Percentiles rank a stretch among this genome's conserved stretches.
phyloP scores from a whole-genome alignment of 2,888 invertebrate species.

The Pollenia labialis region DNA sequence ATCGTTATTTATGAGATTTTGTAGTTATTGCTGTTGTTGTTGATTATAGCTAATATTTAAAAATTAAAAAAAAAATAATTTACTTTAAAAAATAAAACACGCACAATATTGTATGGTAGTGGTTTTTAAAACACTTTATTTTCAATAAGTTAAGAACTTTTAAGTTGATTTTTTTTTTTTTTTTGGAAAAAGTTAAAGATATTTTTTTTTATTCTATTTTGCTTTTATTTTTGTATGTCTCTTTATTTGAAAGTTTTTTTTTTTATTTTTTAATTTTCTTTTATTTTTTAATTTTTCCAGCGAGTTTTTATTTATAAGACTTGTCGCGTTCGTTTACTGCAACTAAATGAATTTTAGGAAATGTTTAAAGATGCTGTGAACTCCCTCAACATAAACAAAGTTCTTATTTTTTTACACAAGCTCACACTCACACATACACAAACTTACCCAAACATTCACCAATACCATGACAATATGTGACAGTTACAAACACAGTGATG shows the following conservation, averaged over 20 bases:
- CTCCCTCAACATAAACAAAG: conserved; percentile 70
- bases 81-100: conserved; percentile 22
- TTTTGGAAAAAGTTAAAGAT: not conserved
- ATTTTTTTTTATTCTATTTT: not conserved
- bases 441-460: not conserved
- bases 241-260: not conserved
- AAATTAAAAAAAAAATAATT: conserved; percentile 18
- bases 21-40: conserved; percentile 9
- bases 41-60: not conserved
- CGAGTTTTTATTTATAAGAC: conserved; percentile 70
- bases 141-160: not conserved
- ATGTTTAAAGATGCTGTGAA: conserved; percentile 80
- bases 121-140: not conserved
- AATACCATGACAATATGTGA: conserved; percentile 39
- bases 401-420: not conserved
- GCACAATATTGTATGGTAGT: conserved; percentile 10
- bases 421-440: not conserved
- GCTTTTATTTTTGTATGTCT: not conserved
- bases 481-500: conserved; percentile 38
- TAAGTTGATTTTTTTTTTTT: not conserved
- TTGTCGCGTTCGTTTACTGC: conserved; percentile 80
- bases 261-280: not conserved
- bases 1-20: conserved; percentile 54
- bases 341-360: conserved; percentile 80
- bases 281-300: conserved; percentile 10